A percentile compares a stretch with the other conserved stretches of the same genome.
phyloP scores from a whole-genome alignment of 2,797 vertebrate species.

The Labeo calbasu region DNA sequence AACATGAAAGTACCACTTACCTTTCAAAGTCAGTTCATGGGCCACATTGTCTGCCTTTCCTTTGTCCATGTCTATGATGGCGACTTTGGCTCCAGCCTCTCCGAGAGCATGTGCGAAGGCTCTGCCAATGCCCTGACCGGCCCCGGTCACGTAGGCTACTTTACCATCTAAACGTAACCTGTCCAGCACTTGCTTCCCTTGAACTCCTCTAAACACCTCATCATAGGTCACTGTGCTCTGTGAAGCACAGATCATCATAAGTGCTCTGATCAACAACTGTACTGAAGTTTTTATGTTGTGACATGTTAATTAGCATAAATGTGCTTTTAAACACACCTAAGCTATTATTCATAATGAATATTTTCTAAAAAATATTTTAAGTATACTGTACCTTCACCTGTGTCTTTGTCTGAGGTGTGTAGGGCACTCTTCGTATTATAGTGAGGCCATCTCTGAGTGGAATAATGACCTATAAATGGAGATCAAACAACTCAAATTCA shows the following conservation, averaged over 20 bases:
- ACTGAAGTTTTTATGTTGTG: background rate
- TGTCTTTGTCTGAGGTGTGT: slow-evolving; percentile 49
- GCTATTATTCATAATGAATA: background rate
- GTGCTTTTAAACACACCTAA: background rate
- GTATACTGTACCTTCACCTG: slow-evolving; percentile 60
- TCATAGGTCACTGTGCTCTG: slow-evolving; percentile 71
- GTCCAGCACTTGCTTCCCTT: slow-evolving; percentile 71
- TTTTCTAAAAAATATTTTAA: background rate
- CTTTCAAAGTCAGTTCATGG: slow-evolving; percentile 80
- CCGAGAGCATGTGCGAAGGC: slow-evolving; percentile 81
- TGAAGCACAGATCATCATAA: background rate
- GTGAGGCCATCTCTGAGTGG: slow-evolving; percentile 81
- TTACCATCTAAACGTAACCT: slow-evolving; percentile 79
- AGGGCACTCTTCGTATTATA: slow-evolving; percentile 71
- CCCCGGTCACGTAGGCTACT: slow-evolving; percentile 81
- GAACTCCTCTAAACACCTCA: slow-evolving; percentile 75
- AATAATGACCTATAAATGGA: slow-evolving; percentile 73
- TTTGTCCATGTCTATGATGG: slow-evolving; percentile 75
- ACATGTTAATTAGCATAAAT: background rate
- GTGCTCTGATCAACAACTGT: background rate
- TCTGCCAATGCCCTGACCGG: slow-evolving; percentile 82
- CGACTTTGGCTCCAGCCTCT: slow-evolving; percentile 83
- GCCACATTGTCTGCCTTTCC: slow-evolving; percentile 76
- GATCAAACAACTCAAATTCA: background rate
- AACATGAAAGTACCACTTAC: slow-evolving; percentile 63